Conservation (phyloP, 2,888 invertebrate species). For the Rotaria macrura region DNA sequence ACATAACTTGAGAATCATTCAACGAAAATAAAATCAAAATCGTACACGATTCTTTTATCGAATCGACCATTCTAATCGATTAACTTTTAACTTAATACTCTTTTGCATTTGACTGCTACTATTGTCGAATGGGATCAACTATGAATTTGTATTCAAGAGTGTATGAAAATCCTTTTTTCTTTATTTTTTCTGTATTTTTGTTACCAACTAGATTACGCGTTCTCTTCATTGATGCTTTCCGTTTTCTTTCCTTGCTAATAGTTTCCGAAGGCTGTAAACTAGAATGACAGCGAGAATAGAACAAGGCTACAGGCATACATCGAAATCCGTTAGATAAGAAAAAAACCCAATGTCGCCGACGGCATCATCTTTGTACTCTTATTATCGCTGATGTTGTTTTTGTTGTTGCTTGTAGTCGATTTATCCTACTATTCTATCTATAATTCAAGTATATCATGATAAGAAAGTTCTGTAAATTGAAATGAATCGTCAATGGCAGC, state of each 20-base stretch:
- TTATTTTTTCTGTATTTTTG: background rate
- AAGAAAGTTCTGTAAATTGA: background rate
- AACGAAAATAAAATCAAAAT: background rate
- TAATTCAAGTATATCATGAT: background rate
- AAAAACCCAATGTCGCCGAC: background rate
- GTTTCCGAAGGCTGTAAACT: background rate
- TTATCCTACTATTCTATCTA: background rate
- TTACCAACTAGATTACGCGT: background rate
- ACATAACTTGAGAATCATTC: too few relatives aligned
- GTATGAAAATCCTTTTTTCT: background rate
- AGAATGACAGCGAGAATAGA: background rate
- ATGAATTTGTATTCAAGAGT: background rate
- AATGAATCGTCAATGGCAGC: background rate
- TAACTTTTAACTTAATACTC: background rate
- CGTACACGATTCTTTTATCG: background rate
- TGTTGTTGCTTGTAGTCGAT: background rate
- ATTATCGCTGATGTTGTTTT: background rate
- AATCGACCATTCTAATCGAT: background rate
- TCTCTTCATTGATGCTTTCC: background rate
- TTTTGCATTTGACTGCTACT: background rate
- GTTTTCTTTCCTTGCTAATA: background rate
- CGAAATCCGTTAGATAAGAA: background rate
- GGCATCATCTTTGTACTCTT: background rate
- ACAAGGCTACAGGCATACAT: background rate
- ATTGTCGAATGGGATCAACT: background rate